Evolutionary conservation across 2,888 invertebrate species (phyloP), one percentile per base, ranked within the genome.

Genomic region (Cryptosula pallasiana): DNA sequence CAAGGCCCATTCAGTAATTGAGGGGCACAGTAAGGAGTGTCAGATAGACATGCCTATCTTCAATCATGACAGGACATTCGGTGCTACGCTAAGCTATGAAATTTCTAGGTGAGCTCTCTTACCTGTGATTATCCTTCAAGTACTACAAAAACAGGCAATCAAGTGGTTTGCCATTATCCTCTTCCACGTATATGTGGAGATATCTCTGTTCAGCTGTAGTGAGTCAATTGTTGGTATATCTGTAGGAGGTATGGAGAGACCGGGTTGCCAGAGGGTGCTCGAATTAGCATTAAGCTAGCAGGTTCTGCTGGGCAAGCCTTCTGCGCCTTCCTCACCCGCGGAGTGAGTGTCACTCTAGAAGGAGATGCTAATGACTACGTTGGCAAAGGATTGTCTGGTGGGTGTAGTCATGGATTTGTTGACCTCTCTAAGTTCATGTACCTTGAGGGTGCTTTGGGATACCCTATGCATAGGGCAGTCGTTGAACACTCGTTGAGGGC

Each of bases 301-400:
- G 99, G 99, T 23, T 95, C 96, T 1, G 99, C 97, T 13, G 99
- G 99, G 16, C 99, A 99, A 88, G 98, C 97, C 82, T 99, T 99
- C 88, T 94, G 98, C 84, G 98, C 98, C 3, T 99, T 99, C 87
- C 87, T 99, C 79, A 91, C 92, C 0, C 91, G 90, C 76, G 99
- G 99, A 32, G 89, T 98, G 72, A 90, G 90, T 72, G 92, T 96
- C 1, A 92, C 91, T 0, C 87, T 99, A 25, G 95, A 95, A 85
- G 99, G 99, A 58, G 99, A 99, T 86, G 91, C 97, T 35, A 99
- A 99, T 82, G 99, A 99, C 85, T 99, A 99, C 84, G 98, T 99
- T 75, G 97, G 95, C 87, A 91, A 91, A 86, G 89, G 89, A 27
- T 32, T 63, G 3, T 63, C 63, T 13, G 63, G 63, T 63, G 9